Evolutionary conservation across 2,888 invertebrate species (phyloP).

Genomic region (Phymatocera aterrima): DNA sequence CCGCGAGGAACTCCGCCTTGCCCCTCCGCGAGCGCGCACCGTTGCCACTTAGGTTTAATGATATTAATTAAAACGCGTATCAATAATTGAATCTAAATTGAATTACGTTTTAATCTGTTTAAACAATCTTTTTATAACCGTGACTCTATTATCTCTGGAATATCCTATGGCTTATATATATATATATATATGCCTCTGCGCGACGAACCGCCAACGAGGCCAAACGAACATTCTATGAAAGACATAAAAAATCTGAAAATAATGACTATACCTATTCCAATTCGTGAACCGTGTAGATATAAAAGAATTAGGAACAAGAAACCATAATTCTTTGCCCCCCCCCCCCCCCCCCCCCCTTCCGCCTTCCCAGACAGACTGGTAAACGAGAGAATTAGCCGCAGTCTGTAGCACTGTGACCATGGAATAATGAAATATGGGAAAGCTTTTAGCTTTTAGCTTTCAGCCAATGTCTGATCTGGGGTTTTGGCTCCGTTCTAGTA

Average conservation of each 20-base stretch:
- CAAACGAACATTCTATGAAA: no score
- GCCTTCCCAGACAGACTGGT: slow-evolving; percentile 7
- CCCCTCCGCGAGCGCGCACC: neutral
- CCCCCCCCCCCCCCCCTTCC: no score
- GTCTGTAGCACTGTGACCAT: slow-evolving; percentile 16
- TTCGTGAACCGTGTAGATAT: no score
- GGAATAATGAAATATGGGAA: slow-evolving; percentile 71
- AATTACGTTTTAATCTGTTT: slow-evolving; percentile 60
- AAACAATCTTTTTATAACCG: slow-evolving; percentile 58
- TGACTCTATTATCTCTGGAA: slow-evolving; percentile 45
- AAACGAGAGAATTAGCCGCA: slow-evolving; percentile 39
- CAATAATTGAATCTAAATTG: slow-evolving; percentile 62
- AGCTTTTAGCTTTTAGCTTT: slow-evolving; percentile 73
- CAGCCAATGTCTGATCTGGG: slow-evolving; percentile 69
- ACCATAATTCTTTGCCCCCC: neutral
- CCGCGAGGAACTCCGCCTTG: neutral
- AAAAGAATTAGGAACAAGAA: slow-evolving; percentile 27
- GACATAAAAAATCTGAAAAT: neutral
- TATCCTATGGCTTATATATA: no score
- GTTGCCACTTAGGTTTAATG: slow-evolving; percentile 52
- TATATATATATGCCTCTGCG: no score
- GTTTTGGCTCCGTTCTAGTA: slow-evolving; percentile 26
- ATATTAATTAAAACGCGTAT: slow-evolving; percentile 60
- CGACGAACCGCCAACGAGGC: neutral
- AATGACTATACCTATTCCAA: neutral